A percentile compares a stretch with the other conserved stretches of the same genome.
Conservation (phyloP, 2,797 vertebrate species). For the Odontamblyopus rebecca region DNA sequence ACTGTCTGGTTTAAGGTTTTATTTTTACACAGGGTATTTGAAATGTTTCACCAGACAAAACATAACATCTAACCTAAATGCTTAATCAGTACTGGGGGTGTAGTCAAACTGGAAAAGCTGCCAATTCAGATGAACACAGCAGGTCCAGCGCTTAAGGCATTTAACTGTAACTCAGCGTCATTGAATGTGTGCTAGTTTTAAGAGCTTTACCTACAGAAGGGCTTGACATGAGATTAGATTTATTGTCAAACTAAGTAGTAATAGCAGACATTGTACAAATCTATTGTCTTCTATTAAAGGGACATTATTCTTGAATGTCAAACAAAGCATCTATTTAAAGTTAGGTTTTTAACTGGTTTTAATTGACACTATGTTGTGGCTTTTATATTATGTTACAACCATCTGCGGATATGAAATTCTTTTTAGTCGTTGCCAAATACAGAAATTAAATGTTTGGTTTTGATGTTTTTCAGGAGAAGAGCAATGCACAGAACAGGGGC, state of each 20-base stretch:
- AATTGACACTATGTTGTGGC: not conserved
- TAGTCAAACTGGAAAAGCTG: not conserved
- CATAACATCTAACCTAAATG: not conserved
- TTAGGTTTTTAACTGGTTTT: not conserved
- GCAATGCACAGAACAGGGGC: constrained; percentile 81
- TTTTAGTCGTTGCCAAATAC: constrained; percentile 18
- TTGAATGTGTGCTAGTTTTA: not conserved
- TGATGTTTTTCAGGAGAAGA: constrained; percentile 87
- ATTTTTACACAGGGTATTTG: not conserved
- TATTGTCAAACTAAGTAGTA: not conserved
- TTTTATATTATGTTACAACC: not conserved
- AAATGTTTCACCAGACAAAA: not conserved
- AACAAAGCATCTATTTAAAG: not conserved
- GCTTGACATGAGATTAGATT: not conserved
- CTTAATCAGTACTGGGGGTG: not conserved
- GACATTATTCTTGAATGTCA: not conserved
- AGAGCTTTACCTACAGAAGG: not conserved
- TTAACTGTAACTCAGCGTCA: not conserved
- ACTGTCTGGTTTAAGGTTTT: not conserved
- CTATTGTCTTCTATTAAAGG: not conserved
- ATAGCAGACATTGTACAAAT: not conserved
- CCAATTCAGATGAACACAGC: constrained; percentile 1
- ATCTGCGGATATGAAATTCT: constrained; percentile 27
- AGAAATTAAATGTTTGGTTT: not conserved
- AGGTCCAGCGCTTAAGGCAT: not conserved